Percentiles rank a stretch among this genome's conserved stretches.
Conservation (phyloP, 2,888 invertebrate genomes). For the Lagria hirta region DNA sequence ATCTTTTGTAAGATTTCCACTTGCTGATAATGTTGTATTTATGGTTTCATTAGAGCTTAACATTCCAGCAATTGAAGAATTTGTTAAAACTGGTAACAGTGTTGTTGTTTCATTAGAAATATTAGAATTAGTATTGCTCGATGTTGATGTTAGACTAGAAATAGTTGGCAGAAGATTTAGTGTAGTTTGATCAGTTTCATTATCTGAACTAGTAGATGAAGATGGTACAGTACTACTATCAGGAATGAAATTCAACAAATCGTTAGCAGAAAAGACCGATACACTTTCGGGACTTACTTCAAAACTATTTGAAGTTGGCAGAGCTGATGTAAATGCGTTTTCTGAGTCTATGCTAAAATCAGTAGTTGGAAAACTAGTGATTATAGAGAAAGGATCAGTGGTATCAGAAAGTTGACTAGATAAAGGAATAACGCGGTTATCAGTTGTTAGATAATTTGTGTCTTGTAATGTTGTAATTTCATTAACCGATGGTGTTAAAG, state of each 20-base stretch:
- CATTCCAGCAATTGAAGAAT: conserved; percentile 14
- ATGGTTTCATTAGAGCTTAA: no score
- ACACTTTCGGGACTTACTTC: conserved; percentile 53
- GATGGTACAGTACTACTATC: no score
- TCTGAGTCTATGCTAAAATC: conserved; percentile 48
- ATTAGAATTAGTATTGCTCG: no score
- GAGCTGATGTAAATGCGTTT: conserved; percentile 46
- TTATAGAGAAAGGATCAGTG: no score
- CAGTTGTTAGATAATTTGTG: conserved; percentile 10
- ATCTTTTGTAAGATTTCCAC: conserved; percentile 15
- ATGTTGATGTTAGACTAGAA: no score
- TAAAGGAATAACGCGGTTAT: no score
- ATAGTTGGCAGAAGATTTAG: no score
- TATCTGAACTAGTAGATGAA: no score
- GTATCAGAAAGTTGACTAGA: conserved; percentile 4
- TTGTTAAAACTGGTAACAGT: conserved; percentile 22
- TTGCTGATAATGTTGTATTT: conserved; percentile 9
- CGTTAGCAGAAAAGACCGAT: conserved; percentile 50
- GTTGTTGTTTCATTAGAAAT: conserved; percentile 52
- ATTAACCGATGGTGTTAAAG: no score
- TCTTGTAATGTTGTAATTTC: conserved; percentile 6
- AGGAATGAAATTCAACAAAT: no score
- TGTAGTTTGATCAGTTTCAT: no score
- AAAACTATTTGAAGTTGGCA: conserved; percentile 43
- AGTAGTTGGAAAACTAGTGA: conserved; percentile 52